phyloP scores from a whole-genome alignment of 2,797 vertebrate species.

The Nyctalus aviator region DNA sequence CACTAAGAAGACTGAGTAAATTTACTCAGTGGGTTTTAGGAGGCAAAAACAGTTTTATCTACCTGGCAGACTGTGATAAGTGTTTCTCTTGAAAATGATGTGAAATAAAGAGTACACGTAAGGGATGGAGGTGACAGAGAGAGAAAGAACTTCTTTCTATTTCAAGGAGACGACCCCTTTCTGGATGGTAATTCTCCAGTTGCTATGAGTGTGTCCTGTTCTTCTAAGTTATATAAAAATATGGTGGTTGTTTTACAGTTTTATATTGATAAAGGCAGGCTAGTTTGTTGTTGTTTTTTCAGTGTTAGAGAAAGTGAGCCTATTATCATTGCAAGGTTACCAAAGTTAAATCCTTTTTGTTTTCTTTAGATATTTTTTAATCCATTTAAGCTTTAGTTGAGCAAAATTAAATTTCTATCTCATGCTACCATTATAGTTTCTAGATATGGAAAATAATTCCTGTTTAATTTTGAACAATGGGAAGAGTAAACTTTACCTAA shows the following conservation, averaged over 20 bases:
- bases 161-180: conserved; percentile 59
- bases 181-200: conserved; percentile 72
- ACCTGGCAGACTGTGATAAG: conserved; percentile 52
- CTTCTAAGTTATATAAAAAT: conserved; percentile 74
- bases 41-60: conserved; percentile 59
- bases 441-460: conserved; percentile 53
- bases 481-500: conserved; percentile 68
- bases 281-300: background rate
- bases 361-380: conserved; percentile 54
- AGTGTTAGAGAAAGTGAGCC: conserved; percentile 67
- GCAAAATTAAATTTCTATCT: conserved; percentile 57
- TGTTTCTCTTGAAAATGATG: conserved; percentile 73
- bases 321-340: conserved; percentile 65
- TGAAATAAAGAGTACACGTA: conserved; percentile 73
- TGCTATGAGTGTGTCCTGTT: conserved; percentile 77
- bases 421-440: conserved; percentile 61
- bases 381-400: conserved; percentile 56
- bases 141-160: conserved; percentile 64
- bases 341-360: conserved; percentile 52
- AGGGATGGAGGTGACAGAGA: conserved; percentile 70
- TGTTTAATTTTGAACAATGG: conserved; percentile 62
- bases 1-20: conserved; percentile 86
- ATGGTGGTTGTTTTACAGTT: conserved; percentile 80
- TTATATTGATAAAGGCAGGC: conserved; percentile 76
- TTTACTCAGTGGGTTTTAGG: conserved; percentile 20